These are phyloP conservation scores for Pungitius pungitius DNA, from an alignment of 2,113 vertebrate genomes.

Conservation along the genomic window DNA sequence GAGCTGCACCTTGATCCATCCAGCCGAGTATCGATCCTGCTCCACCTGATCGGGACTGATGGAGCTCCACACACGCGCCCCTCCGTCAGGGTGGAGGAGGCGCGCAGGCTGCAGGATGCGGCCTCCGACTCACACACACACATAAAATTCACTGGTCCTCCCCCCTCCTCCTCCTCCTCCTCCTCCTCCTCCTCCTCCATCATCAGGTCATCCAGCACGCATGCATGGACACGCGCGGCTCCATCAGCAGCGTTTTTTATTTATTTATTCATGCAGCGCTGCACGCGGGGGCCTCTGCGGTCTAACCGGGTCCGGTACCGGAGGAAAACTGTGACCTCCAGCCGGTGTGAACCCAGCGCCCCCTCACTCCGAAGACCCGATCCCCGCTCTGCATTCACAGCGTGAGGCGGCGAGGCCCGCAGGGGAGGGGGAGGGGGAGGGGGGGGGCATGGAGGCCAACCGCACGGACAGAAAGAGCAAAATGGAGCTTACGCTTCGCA, in stretches of 20 bases:
- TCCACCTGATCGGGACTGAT: not conserved
- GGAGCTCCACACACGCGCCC: constrained; percentile 22
- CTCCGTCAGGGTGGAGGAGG: constrained; percentile 34
- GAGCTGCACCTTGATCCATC: constrained; percentile 12
- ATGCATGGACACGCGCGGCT: constrained; percentile 26
- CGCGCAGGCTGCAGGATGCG: constrained; percentile 45
- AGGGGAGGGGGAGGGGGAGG: not conserved
- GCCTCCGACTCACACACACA: constrained; percentile 20
- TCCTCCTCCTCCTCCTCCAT: constrained; percentile 23
- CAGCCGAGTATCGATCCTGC: constrained; percentile 21
- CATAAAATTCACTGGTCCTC: constrained; percentile 46
- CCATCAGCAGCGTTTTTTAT: constrained; percentile 30
- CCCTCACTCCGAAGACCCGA: not conserved
- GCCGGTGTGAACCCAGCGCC: constrained; percentile 1
- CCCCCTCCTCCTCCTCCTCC: constrained; percentile 20
- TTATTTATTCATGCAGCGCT: constrained; percentile 25
- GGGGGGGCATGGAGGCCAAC: too few species aligned
- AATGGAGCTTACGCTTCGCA: constrained; percentile 73
- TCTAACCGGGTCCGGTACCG: constrained; percentile 1
- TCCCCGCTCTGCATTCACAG: too few species aligned
- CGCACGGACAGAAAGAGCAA: not conserved
- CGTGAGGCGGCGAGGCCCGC: constrained; percentile 25
- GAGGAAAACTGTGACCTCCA: constrained; percentile 32
- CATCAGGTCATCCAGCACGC: constrained; percentile 50
- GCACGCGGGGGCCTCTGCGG: constrained; percentile 61